A percentile compares a stretch with the other conserved stretches of the same genome.
These are phyloP conservation scores for Oreortyx pictus DNA, from an alignment of 2,797 vertebrate species.

Conservation along the genomic window DNA sequence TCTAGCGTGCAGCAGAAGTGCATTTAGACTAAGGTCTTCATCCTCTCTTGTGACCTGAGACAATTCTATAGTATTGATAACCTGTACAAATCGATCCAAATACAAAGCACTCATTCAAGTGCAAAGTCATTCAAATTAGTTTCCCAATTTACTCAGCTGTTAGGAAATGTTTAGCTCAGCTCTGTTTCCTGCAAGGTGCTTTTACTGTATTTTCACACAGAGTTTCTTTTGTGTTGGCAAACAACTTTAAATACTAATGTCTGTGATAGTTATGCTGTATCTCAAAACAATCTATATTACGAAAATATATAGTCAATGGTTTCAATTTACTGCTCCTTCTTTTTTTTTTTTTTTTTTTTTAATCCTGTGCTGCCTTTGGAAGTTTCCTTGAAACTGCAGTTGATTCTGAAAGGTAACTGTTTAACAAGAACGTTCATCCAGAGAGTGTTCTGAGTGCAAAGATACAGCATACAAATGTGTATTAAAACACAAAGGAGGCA, in stretches of 20 bases:
- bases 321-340: slow-evolving; percentile 76
- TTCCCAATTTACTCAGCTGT: neutral
- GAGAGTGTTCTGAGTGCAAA: slow-evolving; percentile 1
- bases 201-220: neutral
- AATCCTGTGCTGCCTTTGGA: slow-evolving; percentile 89
- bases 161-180: neutral
- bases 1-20: neutral
- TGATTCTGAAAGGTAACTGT: slow-evolving; percentile 89
- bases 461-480: slow-evolving; percentile 37
- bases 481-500: slow-evolving; percentile 38
- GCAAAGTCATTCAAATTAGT: neutral
- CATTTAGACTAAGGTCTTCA: neutral
- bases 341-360: slow-evolving; percentile 85
- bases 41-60: neutral
- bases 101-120: neutral
- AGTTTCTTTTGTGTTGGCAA: neutral
- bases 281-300: slow-evolving; percentile 40
- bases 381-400: slow-evolving; percentile 84
- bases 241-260: neutral
- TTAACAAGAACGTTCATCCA: slow-evolving; percentile 44
- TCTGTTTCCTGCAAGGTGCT: neutral
- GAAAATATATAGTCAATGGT: slow-evolving; percentile 37
- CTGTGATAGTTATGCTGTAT: slow-evolving; percentile 25
- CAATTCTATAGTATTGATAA: neutral
- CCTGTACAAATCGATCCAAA: neutral